These are phyloP conservation scores for Pica pica DNA, from an alignment of 2,113 vertebrate species.

Conservation along the genomic window DNA sequence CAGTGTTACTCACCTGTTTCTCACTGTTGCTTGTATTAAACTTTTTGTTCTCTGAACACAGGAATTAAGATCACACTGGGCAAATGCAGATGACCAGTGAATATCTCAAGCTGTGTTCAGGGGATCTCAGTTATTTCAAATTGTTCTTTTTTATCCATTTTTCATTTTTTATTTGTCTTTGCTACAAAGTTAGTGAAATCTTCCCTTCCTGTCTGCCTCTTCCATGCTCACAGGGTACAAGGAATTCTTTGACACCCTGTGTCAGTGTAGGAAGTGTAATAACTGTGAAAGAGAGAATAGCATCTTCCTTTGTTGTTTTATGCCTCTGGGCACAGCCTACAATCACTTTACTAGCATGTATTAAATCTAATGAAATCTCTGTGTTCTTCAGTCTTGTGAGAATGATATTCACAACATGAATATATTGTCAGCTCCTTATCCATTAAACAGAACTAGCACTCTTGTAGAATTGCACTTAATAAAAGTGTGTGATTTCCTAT, in stretches of 20 bases:
- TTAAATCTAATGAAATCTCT: slow-evolving; percentile 15
- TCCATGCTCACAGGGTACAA: neutral
- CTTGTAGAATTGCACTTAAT: neutral
- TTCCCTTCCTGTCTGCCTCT: neutral
- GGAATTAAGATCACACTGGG: neutral
- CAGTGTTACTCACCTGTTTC: neutral
- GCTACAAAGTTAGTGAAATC: neutral
- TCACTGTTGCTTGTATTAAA: neutral
- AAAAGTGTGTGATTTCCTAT: neutral
- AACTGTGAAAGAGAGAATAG: neutral
- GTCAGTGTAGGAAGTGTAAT: neutral
- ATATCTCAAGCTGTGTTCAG: neutral
- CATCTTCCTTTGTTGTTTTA: neutral
- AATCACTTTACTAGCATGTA: neutral
- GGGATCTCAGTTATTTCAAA: neutral
- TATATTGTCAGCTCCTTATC: neutral
- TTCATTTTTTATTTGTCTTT: neutral
- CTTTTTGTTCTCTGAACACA: neutral
- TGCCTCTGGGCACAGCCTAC: slow-evolving; percentile 12
- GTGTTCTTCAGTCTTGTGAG: neutral
- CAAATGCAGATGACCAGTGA: neutral
- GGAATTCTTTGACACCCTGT: neutral
- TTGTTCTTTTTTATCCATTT: neutral
- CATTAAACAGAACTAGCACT: slow-evolving; percentile 8
- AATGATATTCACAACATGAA: slow-evolving; percentile 3